Evolutionary conservation across 2,888 invertebrate genomes (phyloP).

Genomic region (Ichneumoninae sp.): DNA sequence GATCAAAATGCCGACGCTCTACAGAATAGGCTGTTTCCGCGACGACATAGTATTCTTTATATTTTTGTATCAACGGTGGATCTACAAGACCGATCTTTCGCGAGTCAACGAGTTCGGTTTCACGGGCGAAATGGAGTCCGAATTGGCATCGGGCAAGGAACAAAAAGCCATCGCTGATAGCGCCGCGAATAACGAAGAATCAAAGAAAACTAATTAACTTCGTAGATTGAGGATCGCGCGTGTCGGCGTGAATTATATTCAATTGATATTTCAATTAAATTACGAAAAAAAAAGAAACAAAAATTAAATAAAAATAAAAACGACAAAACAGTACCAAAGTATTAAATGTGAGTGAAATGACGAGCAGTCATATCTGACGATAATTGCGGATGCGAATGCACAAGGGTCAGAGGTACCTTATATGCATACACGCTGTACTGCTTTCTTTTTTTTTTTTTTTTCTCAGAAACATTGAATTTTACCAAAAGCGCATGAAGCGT

Average conservation of each 20-base stretch:
- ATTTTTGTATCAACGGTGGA: slow-evolving; percentile 99
- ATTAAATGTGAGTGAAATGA: slow-evolving; percentile 44
- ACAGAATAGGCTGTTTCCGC: slow-evolving; percentile 98
- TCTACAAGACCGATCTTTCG: slow-evolving; percentile 97
- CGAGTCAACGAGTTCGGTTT: slow-evolving; percentile 99
- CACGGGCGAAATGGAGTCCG: slow-evolving; percentile 94
- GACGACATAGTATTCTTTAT: slow-evolving; percentile 99
- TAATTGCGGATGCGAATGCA: slow-evolving; percentile 19
- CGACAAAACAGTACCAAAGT: slow-evolving; percentile 57
- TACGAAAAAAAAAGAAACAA: slow-evolving; percentile 45
- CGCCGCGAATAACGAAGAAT: slow-evolving; percentile 61
- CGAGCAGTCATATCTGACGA: background rate
- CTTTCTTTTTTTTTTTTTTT: slow-evolving; percentile 11
- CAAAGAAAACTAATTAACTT: slow-evolving; percentile 78
- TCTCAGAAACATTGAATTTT: slow-evolving; percentile 1
- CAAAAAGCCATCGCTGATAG: slow-evolving; percentile 62
- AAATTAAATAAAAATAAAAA: slow-evolving; percentile 5
- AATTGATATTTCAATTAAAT: slow-evolving; percentile 68
- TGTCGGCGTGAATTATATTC: slow-evolving; percentile 62
- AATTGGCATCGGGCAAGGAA: slow-evolving; percentile 76
- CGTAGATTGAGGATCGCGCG: slow-evolving; percentile 3
- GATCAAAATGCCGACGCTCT: slow-evolving; percentile 99
- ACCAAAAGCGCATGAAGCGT: slow-evolving; percentile 27
- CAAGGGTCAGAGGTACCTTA: background rate
- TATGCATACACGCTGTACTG: background rate